Base-by-base conservation (phyloP, 2,888 invertebrate genomes). In the Anticlea derivata region DNA sequence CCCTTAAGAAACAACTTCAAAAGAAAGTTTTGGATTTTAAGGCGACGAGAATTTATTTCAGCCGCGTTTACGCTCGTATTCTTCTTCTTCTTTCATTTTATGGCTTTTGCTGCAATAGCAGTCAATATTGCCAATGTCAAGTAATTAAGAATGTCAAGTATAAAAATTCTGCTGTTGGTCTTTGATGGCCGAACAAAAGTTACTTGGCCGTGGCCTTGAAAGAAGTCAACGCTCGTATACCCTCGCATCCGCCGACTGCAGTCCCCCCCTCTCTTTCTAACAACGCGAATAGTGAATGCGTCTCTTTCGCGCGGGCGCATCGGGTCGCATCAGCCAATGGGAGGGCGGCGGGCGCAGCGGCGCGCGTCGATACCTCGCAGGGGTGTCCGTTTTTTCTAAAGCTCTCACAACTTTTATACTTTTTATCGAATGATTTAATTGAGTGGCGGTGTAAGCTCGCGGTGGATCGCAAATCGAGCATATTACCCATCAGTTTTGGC, bases 161-260 rank as follows among this genome's bases (percentile, higher is more conserved):
- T n/a, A n/a, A n/a, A n/a, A n/a, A n/a, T n/a, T n/a, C n/a, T n/a
- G n/a, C n/a, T n/a, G n/a, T n/a, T n/a, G n/a, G n/a, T n/a, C n/a
- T 79, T 77, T 76, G 80, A 44, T 80, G 83, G 74, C 73, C 69
- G 72, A 85, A 74, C 84, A 85, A 86, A 86, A 83, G 76, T 76
- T 63, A 77, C 83, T 79, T 70, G 79, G 58, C 66, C 70, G 68
- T 86, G 87, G 86, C 89, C 89, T 90, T 89, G 89, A 81, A 73
- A 74, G 77, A 70, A 88, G 89, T 89, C 89, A 90, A 86, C 82
- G 89, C 78, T 86, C 89, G 87, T 81, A 73, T 81, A 81, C 87
- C 86, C 86, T 87, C 78, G 85, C 86, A 86, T 86, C 88, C 88
- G 87, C 71, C 80, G 81, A 74, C 66, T 83, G 85, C 83, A 83